These are phyloP conservation scores for Tadarida brasiliensis DNA, from an alignment of 2,797 vertebrate species.

Conservation along the genomic window DNA sequence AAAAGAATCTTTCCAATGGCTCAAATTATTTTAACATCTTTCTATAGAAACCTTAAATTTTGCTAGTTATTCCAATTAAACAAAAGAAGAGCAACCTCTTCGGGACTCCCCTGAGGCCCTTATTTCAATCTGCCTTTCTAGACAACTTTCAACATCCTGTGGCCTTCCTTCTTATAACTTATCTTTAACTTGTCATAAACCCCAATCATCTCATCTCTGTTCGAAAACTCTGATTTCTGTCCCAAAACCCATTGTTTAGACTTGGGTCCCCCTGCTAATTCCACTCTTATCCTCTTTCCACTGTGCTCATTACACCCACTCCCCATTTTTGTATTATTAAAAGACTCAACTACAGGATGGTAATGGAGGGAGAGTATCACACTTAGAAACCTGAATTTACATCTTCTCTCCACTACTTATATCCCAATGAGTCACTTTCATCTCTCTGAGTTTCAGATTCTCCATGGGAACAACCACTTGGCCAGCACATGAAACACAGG, in stretches of 20 bases:
- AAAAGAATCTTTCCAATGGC: not conserved
- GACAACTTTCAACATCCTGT: not conserved
- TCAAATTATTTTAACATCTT: not conserved
- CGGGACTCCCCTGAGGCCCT: not conserved
- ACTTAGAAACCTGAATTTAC: not conserved
- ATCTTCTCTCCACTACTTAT: not conserved
- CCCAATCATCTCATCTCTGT: not conserved
- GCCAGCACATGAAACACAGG: not conserved
- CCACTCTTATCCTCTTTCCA: not conserved
- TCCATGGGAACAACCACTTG: not conserved
- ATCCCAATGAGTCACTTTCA: not conserved
- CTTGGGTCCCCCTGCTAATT: not conserved
- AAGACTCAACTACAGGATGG: not conserved
- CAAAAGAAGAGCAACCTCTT: not conserved
- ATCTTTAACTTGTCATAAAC: not conserved
- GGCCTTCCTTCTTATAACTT: not conserved
- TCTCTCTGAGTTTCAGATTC: not conserved
- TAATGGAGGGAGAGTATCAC: not conserved
- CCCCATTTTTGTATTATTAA: not conserved
- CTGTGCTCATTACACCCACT: not conserved
- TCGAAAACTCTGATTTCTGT: not conserved
- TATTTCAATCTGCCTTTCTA: not conserved
- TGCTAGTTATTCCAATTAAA: not conserved
- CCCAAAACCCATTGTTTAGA: too few relatives aligned
- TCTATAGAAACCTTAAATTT: not conserved